Evolutionary conservation across 2,797 vertebrate genomes (phyloP).

Genomic region (Cossypha dichroa): DNA sequence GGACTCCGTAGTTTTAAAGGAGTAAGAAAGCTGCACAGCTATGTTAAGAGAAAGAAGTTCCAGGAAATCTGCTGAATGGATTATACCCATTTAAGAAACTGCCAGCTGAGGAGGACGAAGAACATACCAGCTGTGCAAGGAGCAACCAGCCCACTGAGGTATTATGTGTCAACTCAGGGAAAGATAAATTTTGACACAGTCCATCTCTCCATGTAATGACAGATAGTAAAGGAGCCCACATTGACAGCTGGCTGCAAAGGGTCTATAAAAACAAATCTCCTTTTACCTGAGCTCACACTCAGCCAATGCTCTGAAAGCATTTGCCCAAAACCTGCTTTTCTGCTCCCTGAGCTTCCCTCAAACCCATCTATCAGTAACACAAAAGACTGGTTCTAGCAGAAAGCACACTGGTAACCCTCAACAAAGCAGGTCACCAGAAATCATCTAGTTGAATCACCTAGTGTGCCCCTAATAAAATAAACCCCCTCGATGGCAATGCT

Average conservation of each 20-base stretch:
- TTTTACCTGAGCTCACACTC: not conserved
- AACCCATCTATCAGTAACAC: not conserved
- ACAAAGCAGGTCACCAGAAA: not conserved
- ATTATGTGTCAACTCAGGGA: constrained; percentile 5
- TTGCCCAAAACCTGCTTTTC: not conserved
- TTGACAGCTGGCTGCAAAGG: not conserved
- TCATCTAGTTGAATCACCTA: not conserved
- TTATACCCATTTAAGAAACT: constrained; percentile 17
- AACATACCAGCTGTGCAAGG: not conserved
- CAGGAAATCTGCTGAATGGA: constrained; percentile 39
- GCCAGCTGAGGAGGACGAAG: not conserved
- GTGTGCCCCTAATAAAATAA: not conserved
- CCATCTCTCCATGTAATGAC: not conserved
- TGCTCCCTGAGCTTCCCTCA: not conserved
- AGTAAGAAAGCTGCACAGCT: not conserved
- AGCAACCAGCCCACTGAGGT: not conserved
- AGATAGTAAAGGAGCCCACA: not conserved
- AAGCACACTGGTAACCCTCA: not conserved
- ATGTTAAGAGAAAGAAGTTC: not conserved
- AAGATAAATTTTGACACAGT: constrained; percentile 1
- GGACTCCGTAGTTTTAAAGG: not conserved
- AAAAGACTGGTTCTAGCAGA: not conserved
- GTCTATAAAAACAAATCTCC: not conserved
- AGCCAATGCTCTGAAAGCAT: not conserved
- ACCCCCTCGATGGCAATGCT: not conserved